Conservation (phyloP, 1,140 invertebrate genomes). For the Ostrea denselamellosa region DNA sequence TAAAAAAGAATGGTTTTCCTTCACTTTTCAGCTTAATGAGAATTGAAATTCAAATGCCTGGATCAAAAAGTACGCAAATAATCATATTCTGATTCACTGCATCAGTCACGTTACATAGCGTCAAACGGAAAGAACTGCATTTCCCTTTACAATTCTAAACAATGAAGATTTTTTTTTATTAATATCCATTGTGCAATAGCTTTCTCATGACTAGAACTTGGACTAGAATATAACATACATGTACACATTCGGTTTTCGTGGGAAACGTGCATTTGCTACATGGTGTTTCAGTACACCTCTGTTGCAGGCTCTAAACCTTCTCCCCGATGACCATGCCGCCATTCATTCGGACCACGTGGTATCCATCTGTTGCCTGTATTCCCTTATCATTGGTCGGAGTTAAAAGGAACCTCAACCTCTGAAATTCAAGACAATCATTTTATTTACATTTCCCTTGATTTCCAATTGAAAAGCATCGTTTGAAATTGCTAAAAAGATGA, state of each 20-base stretch:
- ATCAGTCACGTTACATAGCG: too few species aligned
- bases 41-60: too few species aligned
- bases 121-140: too few species aligned
- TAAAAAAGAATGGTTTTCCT: too few species aligned
- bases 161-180: too few species aligned
- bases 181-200: background rate
- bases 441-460: background rate
- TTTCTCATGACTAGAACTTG: background rate
- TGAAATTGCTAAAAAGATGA: too few species aligned
- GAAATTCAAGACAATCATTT: conserved; percentile 31
- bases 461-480: background rate
- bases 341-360: conserved; percentile 62
- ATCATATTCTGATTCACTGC: too few species aligned
- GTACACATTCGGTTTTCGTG: background rate
- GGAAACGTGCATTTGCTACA: background rate
- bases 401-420: conserved; percentile 60
- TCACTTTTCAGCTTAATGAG: too few species aligned
- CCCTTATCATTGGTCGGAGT: conserved; percentile 58
- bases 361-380: conserved; percentile 42
- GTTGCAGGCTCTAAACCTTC: conserved; percentile 50
- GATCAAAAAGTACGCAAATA: too few species aligned
- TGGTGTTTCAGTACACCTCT: background rate
- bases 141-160: too few species aligned
- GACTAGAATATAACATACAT: conserved; percentile 22
- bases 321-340: conserved; percentile 58